Percentiles rank a stretch among this genome's conserved stretches.
These are phyloP conservation scores for Sinocyclocheilus grahami DNA, from an alignment of 2,113 vertebrate genomes.

Conservation along the genomic window DNA sequence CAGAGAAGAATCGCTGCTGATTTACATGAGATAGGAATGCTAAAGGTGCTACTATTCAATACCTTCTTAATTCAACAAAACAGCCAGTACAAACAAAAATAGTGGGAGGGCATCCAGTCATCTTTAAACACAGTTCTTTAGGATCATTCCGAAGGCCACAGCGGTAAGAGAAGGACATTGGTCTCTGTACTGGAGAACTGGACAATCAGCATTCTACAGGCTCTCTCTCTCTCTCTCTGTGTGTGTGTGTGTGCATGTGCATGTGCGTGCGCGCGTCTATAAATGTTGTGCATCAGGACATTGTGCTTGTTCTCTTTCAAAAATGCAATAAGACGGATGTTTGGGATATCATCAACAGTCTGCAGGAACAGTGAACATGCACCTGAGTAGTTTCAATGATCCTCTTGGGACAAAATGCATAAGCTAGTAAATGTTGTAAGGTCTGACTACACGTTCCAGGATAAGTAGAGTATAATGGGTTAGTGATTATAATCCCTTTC, in stretches of 20 bases:
- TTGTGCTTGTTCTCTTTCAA: conserved; percentile 50
- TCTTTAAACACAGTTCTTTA: conserved; percentile 34
- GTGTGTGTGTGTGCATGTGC: background rate
- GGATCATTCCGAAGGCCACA: conserved; percentile 64
- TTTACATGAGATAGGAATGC: conserved; percentile 32
- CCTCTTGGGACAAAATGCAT: conserved; percentile 16
- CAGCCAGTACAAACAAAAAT: conserved; percentile 12
- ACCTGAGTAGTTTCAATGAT: conserved; percentile 14
- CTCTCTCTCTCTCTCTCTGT: background rate
- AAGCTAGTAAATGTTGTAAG: background rate
- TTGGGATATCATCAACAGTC: conserved; percentile 17
- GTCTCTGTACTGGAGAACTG: conserved; percentile 37
- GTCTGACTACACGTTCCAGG: conserved; percentile 9
- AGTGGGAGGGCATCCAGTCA: conserved; percentile 17
- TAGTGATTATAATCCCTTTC: conserved; percentile 37
- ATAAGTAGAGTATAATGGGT: conserved; percentile 1
- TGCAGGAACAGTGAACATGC: background rate
- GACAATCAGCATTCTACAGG: conserved; percentile 6
- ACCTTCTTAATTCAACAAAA: conserved; percentile 29
- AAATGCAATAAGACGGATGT: conserved; percentile 31
- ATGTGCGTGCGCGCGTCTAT: background rate
- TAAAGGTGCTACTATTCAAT: conserved; percentile 43
- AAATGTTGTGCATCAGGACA: conserved; percentile 9
- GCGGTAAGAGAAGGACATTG: conserved; percentile 53
- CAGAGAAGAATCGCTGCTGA: conserved; percentile 16